Percentiles rank a stretch among this genome's conserved stretches.
Conservation (phyloP, 2,888 invertebrate genomes). For the Apodemia duryi region DNA sequence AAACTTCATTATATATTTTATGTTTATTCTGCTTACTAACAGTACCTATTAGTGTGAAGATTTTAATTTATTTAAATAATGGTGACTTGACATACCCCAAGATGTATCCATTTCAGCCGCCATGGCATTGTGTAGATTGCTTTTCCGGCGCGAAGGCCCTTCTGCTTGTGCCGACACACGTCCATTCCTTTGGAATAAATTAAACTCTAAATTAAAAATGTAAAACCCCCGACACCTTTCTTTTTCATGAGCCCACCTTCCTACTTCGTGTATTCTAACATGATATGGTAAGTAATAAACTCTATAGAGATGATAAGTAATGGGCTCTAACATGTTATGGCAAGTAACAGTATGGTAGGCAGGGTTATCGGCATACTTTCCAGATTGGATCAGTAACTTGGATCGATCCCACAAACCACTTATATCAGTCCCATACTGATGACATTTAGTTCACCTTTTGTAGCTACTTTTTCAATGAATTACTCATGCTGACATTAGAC, state of each 20-base stretch:
- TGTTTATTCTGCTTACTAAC: too few relatives aligned
- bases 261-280: neutral
- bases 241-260: neutral
- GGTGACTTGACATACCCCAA: slow-evolving; percentile 50
- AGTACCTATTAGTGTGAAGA: too few relatives aligned
- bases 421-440: too few relatives aligned
- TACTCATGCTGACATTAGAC: too few relatives aligned
- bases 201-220: neutral
- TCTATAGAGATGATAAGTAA: neutral
- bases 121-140: slow-evolving; percentile 83
- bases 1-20: too few relatives aligned
- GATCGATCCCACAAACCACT: too few relatives aligned
- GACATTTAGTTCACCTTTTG: too few relatives aligned
- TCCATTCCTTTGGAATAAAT: slow-evolving; percentile 58
- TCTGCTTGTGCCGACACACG: slow-evolving; percentile 76
- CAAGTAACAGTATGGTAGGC: too few relatives aligned
- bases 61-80: too few relatives aligned
- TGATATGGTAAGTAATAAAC: neutral
- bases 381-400: too few relatives aligned
- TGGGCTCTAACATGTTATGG: neutral
- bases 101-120: slow-evolving; percentile 68
- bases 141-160: slow-evolving; percentile 85
- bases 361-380: too few relatives aligned
- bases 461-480: too few relatives aligned
- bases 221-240: neutral